Percentiles rank a stretch among this genome's conserved stretches.
phyloP scores from a whole-genome alignment of 2,113 vertebrate species.

The Echinops telfairi region DNA sequence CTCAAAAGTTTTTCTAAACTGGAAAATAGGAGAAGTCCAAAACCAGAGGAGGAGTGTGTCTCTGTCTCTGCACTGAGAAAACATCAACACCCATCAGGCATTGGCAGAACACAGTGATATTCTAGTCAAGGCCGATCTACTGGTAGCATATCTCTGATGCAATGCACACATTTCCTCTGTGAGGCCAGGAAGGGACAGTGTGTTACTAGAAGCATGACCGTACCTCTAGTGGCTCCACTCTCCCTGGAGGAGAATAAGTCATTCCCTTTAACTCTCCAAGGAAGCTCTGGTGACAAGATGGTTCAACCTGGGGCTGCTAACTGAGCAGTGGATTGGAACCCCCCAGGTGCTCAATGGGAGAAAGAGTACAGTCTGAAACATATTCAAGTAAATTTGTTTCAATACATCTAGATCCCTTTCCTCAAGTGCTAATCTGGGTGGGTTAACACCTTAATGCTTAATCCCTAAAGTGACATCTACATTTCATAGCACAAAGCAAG shows the following conservation, averaged over 20 bases:
- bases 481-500: not conserved
- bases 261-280: not conserved
- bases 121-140: not conserved
- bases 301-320: not conserved
- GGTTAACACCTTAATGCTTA: not conserved
- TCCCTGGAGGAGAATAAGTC: not conserved
- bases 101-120: constrained; percentile 42
- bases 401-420: not conserved
- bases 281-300: not conserved
- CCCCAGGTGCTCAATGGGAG: not conserved
- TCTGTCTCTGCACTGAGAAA: not conserved
- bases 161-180: not conserved
- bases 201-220: not conserved
- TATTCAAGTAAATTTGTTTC: not conserved
- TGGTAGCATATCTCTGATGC: not conserved
- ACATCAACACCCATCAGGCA: constrained; percentile 14
- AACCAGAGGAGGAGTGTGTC: not conserved
- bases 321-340: not conserved
- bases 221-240: not conserved
- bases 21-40: constrained; percentile 9
- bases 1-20: constrained; percentile 37
- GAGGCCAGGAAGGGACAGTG: not conserved
- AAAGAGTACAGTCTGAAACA: not conserved
- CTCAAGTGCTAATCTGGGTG: not conserved
- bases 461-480: not conserved